phyloP scores from a whole-genome alignment of 2,113 vertebrate species.

The Apodemus sylvaticus region DNA sequence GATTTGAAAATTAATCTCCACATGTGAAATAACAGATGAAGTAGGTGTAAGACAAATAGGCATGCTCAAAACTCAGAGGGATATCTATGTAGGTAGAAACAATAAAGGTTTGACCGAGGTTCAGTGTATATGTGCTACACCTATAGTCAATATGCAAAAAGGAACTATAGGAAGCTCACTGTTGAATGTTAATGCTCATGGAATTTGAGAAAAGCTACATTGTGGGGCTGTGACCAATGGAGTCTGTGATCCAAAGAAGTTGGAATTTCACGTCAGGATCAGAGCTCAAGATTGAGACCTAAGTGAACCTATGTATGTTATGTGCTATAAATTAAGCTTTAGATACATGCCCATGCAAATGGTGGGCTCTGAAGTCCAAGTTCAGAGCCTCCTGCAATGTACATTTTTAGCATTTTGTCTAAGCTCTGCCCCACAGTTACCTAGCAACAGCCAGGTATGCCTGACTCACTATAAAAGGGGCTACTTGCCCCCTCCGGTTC shows the following conservation, averaged over 20 bases:
- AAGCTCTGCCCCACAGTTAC: too few relatives aligned
- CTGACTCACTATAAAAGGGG: too few relatives aligned
- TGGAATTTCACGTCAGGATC: neutral
- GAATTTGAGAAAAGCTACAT: neutral
- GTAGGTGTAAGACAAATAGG: neutral
- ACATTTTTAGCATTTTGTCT: too few relatives aligned
- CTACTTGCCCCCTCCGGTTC: too few relatives aligned
- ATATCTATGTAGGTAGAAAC: neutral
- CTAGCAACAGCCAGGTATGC: too few relatives aligned
- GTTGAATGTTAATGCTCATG: conserved; percentile 3
- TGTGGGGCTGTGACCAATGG: neutral
- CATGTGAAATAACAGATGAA: neutral
- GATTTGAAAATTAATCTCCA: neutral
- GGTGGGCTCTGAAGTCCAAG: neutral
- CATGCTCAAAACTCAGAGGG: neutral
- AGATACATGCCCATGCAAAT: neutral
- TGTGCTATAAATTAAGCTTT: neutral
- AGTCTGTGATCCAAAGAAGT: neutral
- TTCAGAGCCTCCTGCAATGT: neutral
- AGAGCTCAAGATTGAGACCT: neutral
- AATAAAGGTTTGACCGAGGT: neutral
- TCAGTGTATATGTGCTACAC: neutral
- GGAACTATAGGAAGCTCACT: neutral
- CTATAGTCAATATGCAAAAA: neutral
- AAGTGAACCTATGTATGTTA: neutral